Evolutionary conservation across 2,888 invertebrate genomes (phyloP).

Genomic region (Cataglyphis altisquamis): DNA sequence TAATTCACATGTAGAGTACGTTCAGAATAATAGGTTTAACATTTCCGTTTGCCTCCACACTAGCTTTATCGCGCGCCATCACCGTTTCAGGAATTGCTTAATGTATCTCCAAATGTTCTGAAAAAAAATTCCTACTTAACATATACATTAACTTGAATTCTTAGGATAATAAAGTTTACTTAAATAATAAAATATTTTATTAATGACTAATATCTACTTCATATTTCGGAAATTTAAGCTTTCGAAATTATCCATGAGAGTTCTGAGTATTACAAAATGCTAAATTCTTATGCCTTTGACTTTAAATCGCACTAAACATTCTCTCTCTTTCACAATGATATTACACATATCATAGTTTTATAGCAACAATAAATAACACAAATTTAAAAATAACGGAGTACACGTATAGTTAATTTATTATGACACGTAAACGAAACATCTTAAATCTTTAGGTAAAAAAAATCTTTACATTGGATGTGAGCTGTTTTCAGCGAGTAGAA

Average conservation of each 20-base stretch:
- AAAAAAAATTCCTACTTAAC: background rate
- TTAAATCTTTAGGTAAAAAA: conserved; percentile 1
- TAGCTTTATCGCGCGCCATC: background rate
- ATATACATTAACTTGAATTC: background rate
- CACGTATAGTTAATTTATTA: background rate
- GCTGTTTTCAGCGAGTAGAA: background rate
- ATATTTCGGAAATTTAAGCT: background rate
- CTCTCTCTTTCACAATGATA: background rate
- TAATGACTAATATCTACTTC: background rate
- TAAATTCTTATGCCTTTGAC: background rate
- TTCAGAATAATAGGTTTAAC: conserved; percentile 19
- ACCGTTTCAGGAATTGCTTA: background rate
- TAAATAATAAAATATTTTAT: background rate
- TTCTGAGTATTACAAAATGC: background rate
- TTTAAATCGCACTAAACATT: background rate
- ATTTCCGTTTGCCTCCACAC: background rate
- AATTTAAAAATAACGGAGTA: background rate
- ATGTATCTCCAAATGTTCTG: background rate
- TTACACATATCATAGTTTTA: background rate
- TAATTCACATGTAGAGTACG: conserved; percentile 26
- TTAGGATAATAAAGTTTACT: background rate
- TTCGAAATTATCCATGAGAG: background rate
- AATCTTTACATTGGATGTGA: background rate
- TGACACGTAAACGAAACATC: background rate
- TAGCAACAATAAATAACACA: conserved; percentile 4